Conservation (phyloP, 2,888 invertebrate species). For the Napeogenes sylphis region DNA sequence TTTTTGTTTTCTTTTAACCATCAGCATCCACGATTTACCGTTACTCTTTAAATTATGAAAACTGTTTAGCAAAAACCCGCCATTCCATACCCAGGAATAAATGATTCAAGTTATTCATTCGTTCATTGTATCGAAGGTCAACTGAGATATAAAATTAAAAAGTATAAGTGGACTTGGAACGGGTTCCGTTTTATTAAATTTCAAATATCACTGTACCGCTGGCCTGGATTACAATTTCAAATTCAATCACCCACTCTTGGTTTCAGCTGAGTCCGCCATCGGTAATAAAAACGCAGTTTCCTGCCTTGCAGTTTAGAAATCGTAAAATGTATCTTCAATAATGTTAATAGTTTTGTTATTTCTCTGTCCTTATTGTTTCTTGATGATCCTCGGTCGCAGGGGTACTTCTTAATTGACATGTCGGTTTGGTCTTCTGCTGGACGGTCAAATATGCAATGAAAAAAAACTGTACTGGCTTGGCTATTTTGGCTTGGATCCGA, state of each 20-base stretch:
- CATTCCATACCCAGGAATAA: slow-evolving; percentile 39
- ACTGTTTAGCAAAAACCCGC: slow-evolving; percentile 25
- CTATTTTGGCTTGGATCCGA: too few species aligned
- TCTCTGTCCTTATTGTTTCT: too few species aligned
- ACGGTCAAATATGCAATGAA: too few species aligned
- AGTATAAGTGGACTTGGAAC: slow-evolving; percentile 69
- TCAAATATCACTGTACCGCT: slow-evolving; percentile 60
- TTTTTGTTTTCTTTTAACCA: slow-evolving; percentile 37
- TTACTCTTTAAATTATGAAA: slow-evolving; percentile 29
- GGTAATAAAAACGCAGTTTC: slow-evolving; percentile 10
- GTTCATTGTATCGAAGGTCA: slow-evolving; percentile 69
- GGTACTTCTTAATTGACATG: too few species aligned
- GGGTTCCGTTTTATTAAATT: slow-evolving; percentile 68
- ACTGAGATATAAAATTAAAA: slow-evolving; percentile 73
- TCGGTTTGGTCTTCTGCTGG: too few species aligned
- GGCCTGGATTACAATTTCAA: slow-evolving; percentile 71
- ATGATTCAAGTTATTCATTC: slow-evolving; percentile 63
- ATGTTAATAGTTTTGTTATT: too few species aligned
- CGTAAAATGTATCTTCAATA: slow-evolving; percentile 4
- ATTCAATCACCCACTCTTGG: slow-evolving; percentile 57
- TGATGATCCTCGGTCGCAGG: too few species aligned
- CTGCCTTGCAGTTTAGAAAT: slow-evolving; percentile 8
- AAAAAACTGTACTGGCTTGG: too few species aligned
- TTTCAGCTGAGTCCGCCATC: slow-evolving; percentile 37
- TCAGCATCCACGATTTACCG: slow-evolving; percentile 24